phyloP scores from a whole-genome alignment of 2,888 invertebrate genomes.

The Agrotis clavis region DNA sequence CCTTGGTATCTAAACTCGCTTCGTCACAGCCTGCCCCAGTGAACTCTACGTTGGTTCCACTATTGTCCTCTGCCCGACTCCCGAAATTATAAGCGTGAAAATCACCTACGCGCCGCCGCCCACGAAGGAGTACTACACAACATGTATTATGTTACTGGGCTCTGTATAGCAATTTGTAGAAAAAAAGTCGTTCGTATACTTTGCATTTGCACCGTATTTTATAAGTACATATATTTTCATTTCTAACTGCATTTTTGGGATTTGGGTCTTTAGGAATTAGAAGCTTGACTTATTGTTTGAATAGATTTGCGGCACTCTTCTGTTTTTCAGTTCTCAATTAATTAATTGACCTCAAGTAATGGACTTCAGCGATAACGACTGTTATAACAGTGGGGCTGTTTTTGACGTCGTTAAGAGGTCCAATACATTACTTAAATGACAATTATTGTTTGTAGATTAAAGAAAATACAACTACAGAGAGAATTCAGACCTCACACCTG shows the following conservation, averaged over 20 bases:
- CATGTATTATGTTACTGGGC: slow-evolving; percentile 60
- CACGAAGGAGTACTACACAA: slow-evolving; percentile 63
- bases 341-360: too few species aligned
- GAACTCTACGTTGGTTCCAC: slow-evolving; percentile 73
- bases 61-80: slow-evolving; percentile 70
- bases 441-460: not conserved
- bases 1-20: slow-evolving; percentile 65
- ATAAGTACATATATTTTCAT: not conserved
- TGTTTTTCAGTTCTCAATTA: not conserved
- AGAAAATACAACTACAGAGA: not conserved
- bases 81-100: slow-evolving; percentile 82
- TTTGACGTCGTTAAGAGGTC: not conserved
- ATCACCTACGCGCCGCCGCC: slow-evolving; percentile 77
- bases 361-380: not conserved
- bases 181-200: not conserved
- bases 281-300: slow-evolving; percentile 3
- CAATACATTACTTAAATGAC: not conserved
- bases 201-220: not conserved
- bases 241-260: not conserved
- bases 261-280: not conserved
- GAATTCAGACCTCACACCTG: slow-evolving; percentile 8
- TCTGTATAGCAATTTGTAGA: slow-evolving; percentile 17
- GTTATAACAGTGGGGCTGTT: not conserved
- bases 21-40: slow-evolving; percentile 71
- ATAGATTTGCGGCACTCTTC: not conserved